Percentiles rank a stretch among this genome's conserved stretches.
phyloP scores from a whole-genome alignment of 2,888 invertebrate genomes.

The Ptychoptera albimana region DNA sequence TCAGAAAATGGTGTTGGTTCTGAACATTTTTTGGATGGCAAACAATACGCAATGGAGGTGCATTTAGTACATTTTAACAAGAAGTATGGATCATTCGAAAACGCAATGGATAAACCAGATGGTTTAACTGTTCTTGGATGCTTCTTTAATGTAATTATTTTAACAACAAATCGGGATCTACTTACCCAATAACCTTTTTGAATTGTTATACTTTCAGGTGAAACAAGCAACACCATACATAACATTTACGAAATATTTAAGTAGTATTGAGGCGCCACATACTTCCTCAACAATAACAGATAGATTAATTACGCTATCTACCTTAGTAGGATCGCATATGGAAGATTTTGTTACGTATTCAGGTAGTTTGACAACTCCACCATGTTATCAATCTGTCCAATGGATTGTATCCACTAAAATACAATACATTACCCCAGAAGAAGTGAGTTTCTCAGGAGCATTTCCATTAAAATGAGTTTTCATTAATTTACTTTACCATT shows the following conservation, averaged over 20 bases:
- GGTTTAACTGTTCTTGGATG: neutral
- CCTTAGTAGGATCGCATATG: neutral
- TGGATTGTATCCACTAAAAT: neutral
- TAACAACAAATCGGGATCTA: neutral
- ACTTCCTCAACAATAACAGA: too few relatives aligned
- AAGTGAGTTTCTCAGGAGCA: too few relatives aligned
- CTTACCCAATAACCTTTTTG: too few relatives aligned
- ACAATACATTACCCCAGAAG: too few relatives aligned
- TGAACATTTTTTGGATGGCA: neutral
- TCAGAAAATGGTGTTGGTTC: neutral
- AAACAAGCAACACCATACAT: neutral
- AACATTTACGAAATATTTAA: too few relatives aligned
- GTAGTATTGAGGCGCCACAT: too few relatives aligned
- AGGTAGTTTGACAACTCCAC: neutral
- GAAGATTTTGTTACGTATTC: neutral
- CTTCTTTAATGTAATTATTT: neutral
- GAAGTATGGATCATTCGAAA: neutral
- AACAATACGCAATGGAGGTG: neutral
- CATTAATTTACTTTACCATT: too few relatives aligned
- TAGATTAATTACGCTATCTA: too few relatives aligned
- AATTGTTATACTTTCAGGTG: neutral
- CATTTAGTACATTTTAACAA: neutral
- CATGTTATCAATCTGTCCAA: neutral
- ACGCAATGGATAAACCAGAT: neutral
- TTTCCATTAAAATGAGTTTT: too few relatives aligned